Conservation (phyloP, 2,113 vertebrate genomes). For the Toxotes chatareus region DNA sequence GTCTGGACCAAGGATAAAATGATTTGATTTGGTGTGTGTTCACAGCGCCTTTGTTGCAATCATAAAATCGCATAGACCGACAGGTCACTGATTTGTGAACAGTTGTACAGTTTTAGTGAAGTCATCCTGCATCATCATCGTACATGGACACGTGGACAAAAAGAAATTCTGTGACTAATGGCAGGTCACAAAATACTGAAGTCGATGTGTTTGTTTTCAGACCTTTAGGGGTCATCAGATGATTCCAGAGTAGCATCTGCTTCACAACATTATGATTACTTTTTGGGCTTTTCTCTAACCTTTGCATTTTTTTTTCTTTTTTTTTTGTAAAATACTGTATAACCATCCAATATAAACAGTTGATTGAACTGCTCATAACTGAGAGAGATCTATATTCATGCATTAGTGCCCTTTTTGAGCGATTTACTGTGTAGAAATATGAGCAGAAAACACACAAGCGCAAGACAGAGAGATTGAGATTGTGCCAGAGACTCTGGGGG, state of each 20-base stretch:
- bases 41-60: not conserved
- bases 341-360: not conserved
- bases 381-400: not conserved
- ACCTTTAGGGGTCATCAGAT: not conserved
- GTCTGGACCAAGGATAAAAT: not conserved
- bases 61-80: too few relatives aligned
- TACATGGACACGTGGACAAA: not conserved
- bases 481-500: not conserved
- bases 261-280: not conserved
- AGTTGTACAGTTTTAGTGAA: not conserved
- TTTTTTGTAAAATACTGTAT: not conserved
- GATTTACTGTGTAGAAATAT: conserved; percentile 1
- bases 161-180: too few relatives aligned
- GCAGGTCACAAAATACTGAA: not conserved
- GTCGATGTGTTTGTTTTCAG: not conserved
- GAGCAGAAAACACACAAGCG: not conserved
- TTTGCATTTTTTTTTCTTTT: not conserved
- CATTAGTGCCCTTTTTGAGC: not conserved
- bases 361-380: not conserved
- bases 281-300: not conserved
- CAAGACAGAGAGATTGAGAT: not conserved
- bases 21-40: not conserved
- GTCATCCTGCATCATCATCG: not conserved
- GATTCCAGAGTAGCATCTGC: not conserved
- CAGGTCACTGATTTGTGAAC: too few relatives aligned